Conservation (phyloP, 2,113 vertebrate species). For the Dromaius novaehollandiae region DNA sequence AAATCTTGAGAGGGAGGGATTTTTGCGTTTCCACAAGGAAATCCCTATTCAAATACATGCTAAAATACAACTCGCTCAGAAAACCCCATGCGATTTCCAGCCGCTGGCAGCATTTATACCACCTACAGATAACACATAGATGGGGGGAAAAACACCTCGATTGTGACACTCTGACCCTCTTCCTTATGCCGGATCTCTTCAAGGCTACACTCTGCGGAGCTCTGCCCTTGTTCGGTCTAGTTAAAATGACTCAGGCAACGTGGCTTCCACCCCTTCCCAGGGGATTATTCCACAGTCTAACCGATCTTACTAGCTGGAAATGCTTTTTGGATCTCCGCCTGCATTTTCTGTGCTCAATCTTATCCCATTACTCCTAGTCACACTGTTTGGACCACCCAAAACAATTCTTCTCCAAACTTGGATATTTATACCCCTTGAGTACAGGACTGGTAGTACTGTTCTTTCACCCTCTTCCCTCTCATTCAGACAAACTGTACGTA, state of each 20-base stretch:
- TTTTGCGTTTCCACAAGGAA: not conserved
- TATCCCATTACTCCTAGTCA: not conserved
- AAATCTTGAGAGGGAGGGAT: not conserved
- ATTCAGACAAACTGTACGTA: not conserved
- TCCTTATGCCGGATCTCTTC: rapidly evolving
- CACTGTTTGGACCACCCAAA: not conserved
- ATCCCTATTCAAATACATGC: constrained; percentile 27
- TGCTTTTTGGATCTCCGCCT: constrained; percentile 13
- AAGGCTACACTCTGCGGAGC: rapidly evolving
- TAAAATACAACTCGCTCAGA: not conserved
- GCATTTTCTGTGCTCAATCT: not conserved
- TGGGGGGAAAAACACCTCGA: not conserved
- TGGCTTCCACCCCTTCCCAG: not conserved
- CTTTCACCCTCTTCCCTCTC: not conserved
- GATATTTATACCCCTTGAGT: not conserved
- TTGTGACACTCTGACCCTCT: not conserved
- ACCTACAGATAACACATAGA: not conserved
- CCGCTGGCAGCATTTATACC: not conserved
- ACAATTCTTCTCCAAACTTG: not conserved
- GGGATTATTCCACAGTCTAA: not conserved
- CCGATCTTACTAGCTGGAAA: not conserved
- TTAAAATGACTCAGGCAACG: rapidly evolving
- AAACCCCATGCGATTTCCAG: not conserved
- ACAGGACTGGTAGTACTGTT: not conserved
- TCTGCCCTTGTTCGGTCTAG: not conserved